phyloP scores from a whole-genome alignment of 1,140 invertebrate genomes.

The Drosophila pandora region DNA sequence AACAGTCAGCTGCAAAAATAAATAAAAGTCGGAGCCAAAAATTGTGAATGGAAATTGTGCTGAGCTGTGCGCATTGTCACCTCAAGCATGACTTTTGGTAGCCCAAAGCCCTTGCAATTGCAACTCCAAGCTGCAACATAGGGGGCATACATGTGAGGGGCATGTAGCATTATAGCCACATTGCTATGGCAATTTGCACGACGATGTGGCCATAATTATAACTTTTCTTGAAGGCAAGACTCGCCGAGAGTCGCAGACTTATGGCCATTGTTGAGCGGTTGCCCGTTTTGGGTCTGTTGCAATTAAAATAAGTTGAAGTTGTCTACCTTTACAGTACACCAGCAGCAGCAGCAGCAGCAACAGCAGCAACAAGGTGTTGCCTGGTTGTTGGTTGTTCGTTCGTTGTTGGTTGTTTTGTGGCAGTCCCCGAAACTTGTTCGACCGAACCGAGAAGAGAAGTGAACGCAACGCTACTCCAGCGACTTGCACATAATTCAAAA shows the following conservation, averaged over 20 bases:
- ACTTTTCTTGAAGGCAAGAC: slow-evolving; percentile 60
- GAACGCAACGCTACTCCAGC: slow-evolving; percentile 51
- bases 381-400: slow-evolving; percentile 9
- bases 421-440: slow-evolving; percentile 70
- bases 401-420: slow-evolving; percentile 11
- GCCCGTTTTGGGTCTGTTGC: slow-evolving; percentile 61
- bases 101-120: slow-evolving; percentile 38
- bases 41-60: slow-evolving; percentile 17
- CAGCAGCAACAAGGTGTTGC: slow-evolving; percentile 47
- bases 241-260: slow-evolving; percentile 10
- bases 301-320: slow-evolving; percentile 82
- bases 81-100: slow-evolving; percentile 57
- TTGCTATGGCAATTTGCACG: slow-evolving; percentile 29
- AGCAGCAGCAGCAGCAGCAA: slow-evolving; percentile 1
- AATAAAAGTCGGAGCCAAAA: background rate
- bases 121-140: slow-evolving; percentile 1
- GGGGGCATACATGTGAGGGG: background rate
- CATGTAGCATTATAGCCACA: slow-evolving; percentile 1
- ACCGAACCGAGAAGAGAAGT: slow-evolving; percentile 46
- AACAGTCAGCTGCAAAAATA: too few relatives aligned
- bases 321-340: slow-evolving; percentile 70
- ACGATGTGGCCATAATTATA: slow-evolving; percentile 61
- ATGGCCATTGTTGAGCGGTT: slow-evolving; percentile 39
- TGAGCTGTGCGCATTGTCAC: slow-evolving; percentile 60
- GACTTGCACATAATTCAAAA: slow-evolving; percentile 77